Percentiles rank a stretch among this genome's conserved stretches.
Evolutionary conservation across 1,140 invertebrate species (phyloP).

Genomic region (Sycobia sp.): DNA sequence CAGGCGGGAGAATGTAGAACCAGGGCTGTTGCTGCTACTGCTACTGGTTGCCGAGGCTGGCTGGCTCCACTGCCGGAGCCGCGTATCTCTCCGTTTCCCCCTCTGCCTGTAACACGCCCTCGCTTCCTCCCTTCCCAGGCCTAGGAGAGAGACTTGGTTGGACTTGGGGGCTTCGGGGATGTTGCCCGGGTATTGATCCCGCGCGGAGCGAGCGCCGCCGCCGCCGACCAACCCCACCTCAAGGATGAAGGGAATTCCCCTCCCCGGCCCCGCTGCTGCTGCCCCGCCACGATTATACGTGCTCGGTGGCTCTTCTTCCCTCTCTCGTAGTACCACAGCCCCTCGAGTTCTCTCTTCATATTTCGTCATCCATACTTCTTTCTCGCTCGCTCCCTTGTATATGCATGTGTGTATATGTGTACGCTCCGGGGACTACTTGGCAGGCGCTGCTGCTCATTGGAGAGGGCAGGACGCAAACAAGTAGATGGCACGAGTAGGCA

Average conservation of each 20-base stretch:
- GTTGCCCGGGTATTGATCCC: slow-evolving; percentile 58
- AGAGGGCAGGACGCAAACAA: no score
- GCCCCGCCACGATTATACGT: no score
- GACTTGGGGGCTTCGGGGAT: slow-evolving; percentile 56
- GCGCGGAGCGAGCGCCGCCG: slow-evolving; percentile 44
- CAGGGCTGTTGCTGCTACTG: slow-evolving; percentile 3
- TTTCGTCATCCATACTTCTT: no score
- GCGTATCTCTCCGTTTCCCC: slow-evolving; percentile 23
- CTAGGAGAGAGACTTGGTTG: slow-evolving; percentile 55
- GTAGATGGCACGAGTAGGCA: not conserved
- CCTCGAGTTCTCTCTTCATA: no score
- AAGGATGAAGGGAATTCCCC: slow-evolving; percentile 60
- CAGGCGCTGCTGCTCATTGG: no score
- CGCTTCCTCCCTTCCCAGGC: slow-evolving; percentile 21
- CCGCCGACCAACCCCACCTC: slow-evolving; percentile 53
- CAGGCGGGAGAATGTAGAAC: not conserved
- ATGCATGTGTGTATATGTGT: no score
- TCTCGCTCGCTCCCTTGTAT: no score
- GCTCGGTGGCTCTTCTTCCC: slow-evolving; percentile 38
- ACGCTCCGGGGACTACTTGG: no score
- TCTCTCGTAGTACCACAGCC: slow-evolving; percentile 4
- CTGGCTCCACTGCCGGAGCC: not conserved
- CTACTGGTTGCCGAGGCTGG: not conserved
- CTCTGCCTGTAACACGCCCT: slow-evolving; percentile 25
- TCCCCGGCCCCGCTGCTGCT: slow-evolving; percentile 36